These are phyloP conservation scores for Trichoplax adhaerens DNA, from an alignment of 37 sponge, comb jelly and placozoan species.

Conservation along the genomic window DNA sequence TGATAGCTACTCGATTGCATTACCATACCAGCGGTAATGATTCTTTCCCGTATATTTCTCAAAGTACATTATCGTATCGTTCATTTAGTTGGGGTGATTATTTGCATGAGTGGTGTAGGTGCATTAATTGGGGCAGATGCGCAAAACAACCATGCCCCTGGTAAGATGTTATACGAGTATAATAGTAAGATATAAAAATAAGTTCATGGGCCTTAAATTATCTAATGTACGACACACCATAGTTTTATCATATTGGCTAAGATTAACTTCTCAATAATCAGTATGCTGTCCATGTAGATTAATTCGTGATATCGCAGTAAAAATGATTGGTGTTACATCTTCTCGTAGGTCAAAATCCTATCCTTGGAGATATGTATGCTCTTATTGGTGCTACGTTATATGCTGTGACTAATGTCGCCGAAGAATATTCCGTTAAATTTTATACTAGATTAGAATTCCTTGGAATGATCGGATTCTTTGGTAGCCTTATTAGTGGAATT, in stretches of 20 bases:
- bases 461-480: conserved; percentile 46
- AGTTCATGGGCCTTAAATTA: too few species aligned
- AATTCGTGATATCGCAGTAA: too few species aligned
- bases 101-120: conserved; percentile 48
- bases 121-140: conserved; percentile 50
- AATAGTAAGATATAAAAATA: too few species aligned
- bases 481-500: conserved; percentile 39
- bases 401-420: conserved; percentile 52
- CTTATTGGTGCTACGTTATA: conserved; percentile 43
- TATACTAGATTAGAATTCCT: conserved; percentile 49
- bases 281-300: too few species aligned
- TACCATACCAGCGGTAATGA: conserved; percentile 39
- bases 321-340: neutral
- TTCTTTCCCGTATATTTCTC: conserved; percentile 64
- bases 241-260: too few species aligned
- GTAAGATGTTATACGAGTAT: neutral
- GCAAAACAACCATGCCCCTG: neutral
- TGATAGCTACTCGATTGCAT: conserved; percentile 57
- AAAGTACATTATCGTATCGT: conserved; percentile 34
- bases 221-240: too few species aligned
- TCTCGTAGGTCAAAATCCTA: conserved; percentile 18
- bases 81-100: conserved; percentile 53
- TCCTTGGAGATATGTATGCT: conserved; percentile 52
- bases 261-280: too few species aligned
- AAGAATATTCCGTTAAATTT: conserved; percentile 65